Conservation (phyloP, 2,797 vertebrate species). For the Tolypeutes matacus region DNA sequence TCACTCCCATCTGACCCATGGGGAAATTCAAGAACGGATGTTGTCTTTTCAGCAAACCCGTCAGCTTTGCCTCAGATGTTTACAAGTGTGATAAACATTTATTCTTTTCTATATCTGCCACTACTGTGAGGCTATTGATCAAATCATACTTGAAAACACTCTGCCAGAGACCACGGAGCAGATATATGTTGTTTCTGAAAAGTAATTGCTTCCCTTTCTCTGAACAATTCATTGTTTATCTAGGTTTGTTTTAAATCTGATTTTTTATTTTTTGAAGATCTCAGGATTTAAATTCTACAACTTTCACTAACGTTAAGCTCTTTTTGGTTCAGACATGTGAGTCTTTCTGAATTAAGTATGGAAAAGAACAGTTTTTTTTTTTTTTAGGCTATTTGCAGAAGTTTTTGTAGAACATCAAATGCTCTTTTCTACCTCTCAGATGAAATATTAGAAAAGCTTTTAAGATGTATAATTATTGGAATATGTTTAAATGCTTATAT, state of each 20-base stretch:
- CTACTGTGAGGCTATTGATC: slow-evolving; percentile 82
- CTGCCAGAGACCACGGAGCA: slow-evolving; percentile 68
- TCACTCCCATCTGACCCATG: background rate
- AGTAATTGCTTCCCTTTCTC: slow-evolving; percentile 78
- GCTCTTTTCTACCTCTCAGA: background rate
- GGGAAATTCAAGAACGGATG: slow-evolving; percentile 71
- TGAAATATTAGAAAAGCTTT: slow-evolving; percentile 42
- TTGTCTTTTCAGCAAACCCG: slow-evolving; percentile 71
- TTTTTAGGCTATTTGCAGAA: background rate
- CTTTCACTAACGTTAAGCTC: slow-evolving; percentile 10
- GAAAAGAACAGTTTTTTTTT: background rate
- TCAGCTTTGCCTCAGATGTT: slow-evolving; percentile 73
- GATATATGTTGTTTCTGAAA: slow-evolving; percentile 75
- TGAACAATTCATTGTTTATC: slow-evolving; percentile 73
- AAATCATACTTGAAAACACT: slow-evolving; percentile 79
- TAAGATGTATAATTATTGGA: background rate
- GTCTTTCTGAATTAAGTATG: slow-evolving; percentile 6
- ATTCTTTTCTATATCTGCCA: slow-evolving; percentile 79
- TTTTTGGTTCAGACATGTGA: slow-evolving; percentile 28
- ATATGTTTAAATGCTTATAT: background rate
- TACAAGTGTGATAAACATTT: slow-evolving; percentile 83
- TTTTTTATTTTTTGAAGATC: slow-evolving; percentile 42
- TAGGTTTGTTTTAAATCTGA: slow-evolving; percentile 63
- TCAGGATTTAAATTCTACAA: slow-evolving; percentile 40
- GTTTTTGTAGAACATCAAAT: background rate